Percentiles rank a stretch among this genome's conserved stretches.
Conservation (phyloP, 1,140 invertebrate species). For the Ridgeia piscesae region DNA sequence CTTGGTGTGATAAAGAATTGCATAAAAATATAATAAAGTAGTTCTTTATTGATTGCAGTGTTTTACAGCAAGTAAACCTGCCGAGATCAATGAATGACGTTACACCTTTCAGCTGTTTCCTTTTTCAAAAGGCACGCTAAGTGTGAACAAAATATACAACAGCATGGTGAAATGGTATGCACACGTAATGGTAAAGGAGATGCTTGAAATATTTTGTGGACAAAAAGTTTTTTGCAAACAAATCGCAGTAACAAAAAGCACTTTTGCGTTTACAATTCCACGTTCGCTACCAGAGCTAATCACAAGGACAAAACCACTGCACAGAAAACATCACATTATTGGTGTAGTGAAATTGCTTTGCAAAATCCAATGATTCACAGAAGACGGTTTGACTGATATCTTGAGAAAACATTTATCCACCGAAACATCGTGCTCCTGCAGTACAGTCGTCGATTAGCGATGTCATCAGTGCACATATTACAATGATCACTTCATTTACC, state of each 20-base stretch:
- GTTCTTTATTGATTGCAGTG: background rate
- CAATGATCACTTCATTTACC: background rate
- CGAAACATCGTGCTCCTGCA: no score
- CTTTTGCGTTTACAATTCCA: background rate
- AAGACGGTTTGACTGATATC: no score
- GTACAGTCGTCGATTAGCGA: background rate
- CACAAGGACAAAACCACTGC: background rate
- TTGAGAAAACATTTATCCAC: no score
- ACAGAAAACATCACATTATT: background rate
- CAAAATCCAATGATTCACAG: no score
- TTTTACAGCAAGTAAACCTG: background rate
- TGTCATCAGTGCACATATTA: background rate
- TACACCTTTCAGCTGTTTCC: background rate
- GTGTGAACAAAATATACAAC: background rate
- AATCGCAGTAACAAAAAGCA: background rate
- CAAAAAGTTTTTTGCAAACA: no score
- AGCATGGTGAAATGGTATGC: background rate
- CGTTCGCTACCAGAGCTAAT: background rate
- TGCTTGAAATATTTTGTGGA: background rate
- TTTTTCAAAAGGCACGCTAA: background rate
- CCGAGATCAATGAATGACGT: background rate
- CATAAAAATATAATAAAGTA: background rate
- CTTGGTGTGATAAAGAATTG: background rate
- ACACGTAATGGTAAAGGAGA: no score
- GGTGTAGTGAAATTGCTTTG: background rate